Percentiles rank a stretch among this genome's conserved stretches.
Conservation (phyloP, 1,140 invertebrate genomes). For the Rhopalosiphum padi region DNA sequence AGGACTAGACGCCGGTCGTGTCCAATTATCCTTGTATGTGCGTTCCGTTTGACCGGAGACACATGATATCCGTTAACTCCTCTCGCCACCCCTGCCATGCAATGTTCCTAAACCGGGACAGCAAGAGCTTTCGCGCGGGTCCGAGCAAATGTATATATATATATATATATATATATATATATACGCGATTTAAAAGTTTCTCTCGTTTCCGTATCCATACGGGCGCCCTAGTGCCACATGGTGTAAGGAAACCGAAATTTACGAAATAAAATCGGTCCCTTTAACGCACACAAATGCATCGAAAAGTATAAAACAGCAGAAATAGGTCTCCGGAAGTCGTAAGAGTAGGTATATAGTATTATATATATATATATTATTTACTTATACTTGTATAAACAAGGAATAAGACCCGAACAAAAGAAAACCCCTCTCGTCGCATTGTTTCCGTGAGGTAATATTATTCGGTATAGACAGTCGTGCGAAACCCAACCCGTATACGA, state of each 20-base stretch:
- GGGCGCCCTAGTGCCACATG: background rate
- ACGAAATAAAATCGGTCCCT: background rate
- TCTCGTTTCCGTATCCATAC: background rate
- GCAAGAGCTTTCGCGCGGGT: background rate
- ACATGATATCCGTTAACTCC: conserved; percentile 45
- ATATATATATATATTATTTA: background rate
- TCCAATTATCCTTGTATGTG: conserved; percentile 54
- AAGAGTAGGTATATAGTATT: background rate
- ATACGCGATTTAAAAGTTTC: background rate
- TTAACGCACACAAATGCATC: background rate
- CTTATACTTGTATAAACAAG: background rate
- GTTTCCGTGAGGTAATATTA: background rate
- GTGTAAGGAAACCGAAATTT: background rate
- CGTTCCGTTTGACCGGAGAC: conserved; percentile 56
- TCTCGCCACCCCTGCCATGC: background rate
- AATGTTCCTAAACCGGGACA: background rate
- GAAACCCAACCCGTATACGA: background rate
- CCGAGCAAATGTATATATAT: background rate
- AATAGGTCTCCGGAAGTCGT: background rate
- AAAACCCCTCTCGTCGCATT: background rate
- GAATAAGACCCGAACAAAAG: background rate
- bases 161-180: background rate
- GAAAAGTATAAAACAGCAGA: background rate
- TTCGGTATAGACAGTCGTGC: conserved; percentile 16
- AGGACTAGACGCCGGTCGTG: conserved; percentile 53